Base-by-base conservation (phyloP, 2,113 vertebrate genomes). In the Coryphaenoides rupestris region DNA sequence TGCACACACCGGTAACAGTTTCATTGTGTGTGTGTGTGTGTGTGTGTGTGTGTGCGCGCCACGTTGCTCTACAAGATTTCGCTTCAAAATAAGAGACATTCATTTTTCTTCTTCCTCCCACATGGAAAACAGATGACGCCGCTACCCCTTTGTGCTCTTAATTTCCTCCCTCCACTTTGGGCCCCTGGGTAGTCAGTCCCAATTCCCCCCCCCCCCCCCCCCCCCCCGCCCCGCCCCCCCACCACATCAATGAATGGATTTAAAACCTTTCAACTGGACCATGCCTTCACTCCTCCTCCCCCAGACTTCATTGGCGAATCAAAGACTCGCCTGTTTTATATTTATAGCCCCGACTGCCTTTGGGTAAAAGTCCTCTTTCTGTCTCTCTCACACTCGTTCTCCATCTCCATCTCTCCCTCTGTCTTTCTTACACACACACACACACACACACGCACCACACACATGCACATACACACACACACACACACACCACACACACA, bases 311-410 rank as follows among this genome's bases (percentile, higher is more conserved):
- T 79, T 79, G 75, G 77, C 73, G 86, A 85, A 85, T 86, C 84
- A 86, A 74, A 87, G 79, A 79, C 82, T 79, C 81, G 73, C 73
- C 77, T 78, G 76, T 78, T 78, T 79, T 76, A 79, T 86, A 87
- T 89, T 86, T 89, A 86, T 86, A 89, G 87, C 81, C 55, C 33
- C 24, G 53, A 78, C 47, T 60, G 76, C 82, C 77, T 83, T n/a
- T 65, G 78, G 75, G 77, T 72, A 45, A 65, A 79, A 75, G 71
- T 65, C 52, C 56, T 46, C 26, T 62, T 50, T 53, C 6, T 54
- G 19, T 55, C 26, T 63, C 67, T 76, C 45, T 59, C 69, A 47
- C 61, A 65, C 53, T 65, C 58, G 62, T 9, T 50, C 46, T 61
- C 76, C 67, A 7, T 59, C 4, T 58, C 50, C 64, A 57, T 65